Evolutionary conservation across 2,113 vertebrate genomes (phyloP), one percentile per base, ranked within the genome.

Genomic region (Athene cunicularia): DNA sequence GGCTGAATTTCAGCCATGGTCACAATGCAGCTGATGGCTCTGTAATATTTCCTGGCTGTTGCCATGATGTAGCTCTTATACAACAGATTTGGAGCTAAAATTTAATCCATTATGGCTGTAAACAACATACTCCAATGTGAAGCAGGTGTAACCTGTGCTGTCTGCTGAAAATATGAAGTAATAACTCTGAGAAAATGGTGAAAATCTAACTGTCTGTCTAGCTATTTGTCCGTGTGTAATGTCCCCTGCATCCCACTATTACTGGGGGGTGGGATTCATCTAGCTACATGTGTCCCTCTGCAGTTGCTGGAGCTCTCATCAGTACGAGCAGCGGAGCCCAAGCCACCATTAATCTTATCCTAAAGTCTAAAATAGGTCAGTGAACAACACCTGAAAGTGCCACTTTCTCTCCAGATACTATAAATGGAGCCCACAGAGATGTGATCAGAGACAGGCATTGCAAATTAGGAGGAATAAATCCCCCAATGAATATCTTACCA

Each of bases 71-170:
- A 92, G 52, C 76, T 79, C 73, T 84, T 88, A 58, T 37, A 71
- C 88, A 88, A 80, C 92, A 96, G 80, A 92, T 93, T 88, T 96
- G 96, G 86, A 95, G 86, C 88, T 92, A 56, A 91, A 96, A 95
- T 96, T 92, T 91, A 88, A 95, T 96, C 90, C 91, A 90, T 96
- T 91, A 84, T 27, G 86, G 64, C 83, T 81, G 75, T 93, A 96
- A 95, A 96, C 94, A 92, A 84, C 90, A 86, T 63, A 43, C 76
- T 93, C 64, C 43, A 23, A 92, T 95, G 83, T 85, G 92, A 92
- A 95, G 92, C 95, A 97, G 96, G 96, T 96, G 90, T 95, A 95
- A 92, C 90, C 91, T 88, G n/a, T 5, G 64, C 80, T 96, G 90
- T 68, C 88, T 93, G 83, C 80, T 94, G 85, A 63, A 95, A 97